A percentile compares a stretch with the other conserved stretches of the same genome.
phyloP scores from a whole-genome alignment of 1,140 invertebrate genomes.

The Pissodes strobi region DNA sequence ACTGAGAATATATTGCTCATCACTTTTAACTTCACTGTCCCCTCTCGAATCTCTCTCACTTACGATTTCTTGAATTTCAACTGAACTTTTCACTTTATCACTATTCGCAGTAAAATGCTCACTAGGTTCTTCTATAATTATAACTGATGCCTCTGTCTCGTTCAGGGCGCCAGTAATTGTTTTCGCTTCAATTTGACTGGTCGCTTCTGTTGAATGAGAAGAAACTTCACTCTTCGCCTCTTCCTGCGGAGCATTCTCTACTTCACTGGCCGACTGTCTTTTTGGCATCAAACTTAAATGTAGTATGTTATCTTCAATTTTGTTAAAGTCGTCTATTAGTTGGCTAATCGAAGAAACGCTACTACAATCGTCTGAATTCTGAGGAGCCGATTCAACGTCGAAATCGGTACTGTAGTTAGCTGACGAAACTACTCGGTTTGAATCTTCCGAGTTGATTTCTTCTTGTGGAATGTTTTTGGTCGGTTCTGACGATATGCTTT shows the following conservation, averaged over 20 bases:
- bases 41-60: too few species aligned
- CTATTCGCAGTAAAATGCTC: background rate
- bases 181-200: background rate
- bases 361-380: slow-evolving; percentile 24
- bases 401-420: slow-evolving; percentile 36
- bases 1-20: background rate
- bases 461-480: slow-evolving; percentile 9
- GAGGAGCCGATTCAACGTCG: slow-evolving; percentile 35
- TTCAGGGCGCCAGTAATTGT: background rate
- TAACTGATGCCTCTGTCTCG: background rate
- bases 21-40: background rate
- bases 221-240: background rate
- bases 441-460: slow-evolving; percentile 5
- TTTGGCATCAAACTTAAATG: slow-evolving; percentile 25
- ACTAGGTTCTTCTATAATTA: slow-evolving; percentile 1
- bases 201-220: background rate
- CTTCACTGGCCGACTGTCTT: too few species aligned
- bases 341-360: slow-evolving; percentile 41
- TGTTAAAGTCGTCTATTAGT: slow-evolving; percentile 44
- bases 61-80: slow-evolving; percentile 7
- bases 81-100: background rate
- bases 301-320: slow-evolving; percentile 45
- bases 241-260: too few species aligned
- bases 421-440: background rate
- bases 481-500: background rate